These are phyloP conservation scores for Synaphobranchus kaupii DNA, from an alignment of 2,797 vertebrate genomes.

Conservation along the genomic window DNA sequence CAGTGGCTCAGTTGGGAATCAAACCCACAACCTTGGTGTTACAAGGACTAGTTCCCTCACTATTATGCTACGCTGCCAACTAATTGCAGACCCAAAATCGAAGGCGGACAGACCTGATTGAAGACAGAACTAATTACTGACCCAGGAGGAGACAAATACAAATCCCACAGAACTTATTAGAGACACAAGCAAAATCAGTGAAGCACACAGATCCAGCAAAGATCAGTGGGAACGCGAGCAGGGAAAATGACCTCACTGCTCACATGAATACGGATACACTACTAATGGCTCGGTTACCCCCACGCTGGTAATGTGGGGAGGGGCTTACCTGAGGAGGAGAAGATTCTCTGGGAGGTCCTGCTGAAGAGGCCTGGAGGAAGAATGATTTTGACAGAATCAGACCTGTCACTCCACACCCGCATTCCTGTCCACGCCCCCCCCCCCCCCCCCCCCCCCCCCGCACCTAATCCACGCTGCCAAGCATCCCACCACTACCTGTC, in stretches of 20 bases:
- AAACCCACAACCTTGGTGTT: too few relatives aligned
- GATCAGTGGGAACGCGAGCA: neutral
- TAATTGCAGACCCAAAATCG: neutral
- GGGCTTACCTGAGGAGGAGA: constrained; percentile 72
- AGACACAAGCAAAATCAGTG: neutral
- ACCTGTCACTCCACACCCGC: constrained; percentile 41
- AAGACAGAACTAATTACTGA: neutral
- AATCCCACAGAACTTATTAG: neutral
- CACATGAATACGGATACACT: too few relatives aligned
- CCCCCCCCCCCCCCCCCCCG: constrained; percentile 17
- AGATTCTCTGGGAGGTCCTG: constrained; percentile 54
- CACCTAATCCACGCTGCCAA: neutral
- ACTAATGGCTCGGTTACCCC: too few relatives aligned
- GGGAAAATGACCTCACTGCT: neutral
- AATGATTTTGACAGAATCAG: constrained; percentile 50
- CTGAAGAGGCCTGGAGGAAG: constrained; percentile 58
- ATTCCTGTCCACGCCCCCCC: constrained; percentile 45
- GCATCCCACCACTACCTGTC: too few relatives aligned
- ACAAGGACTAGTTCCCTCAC: too few relatives aligned
- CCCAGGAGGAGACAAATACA: neutral
- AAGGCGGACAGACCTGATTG: too few relatives aligned
- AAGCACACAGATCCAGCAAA: neutral
- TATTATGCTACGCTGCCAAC: neutral
- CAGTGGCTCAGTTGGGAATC: too few relatives aligned
- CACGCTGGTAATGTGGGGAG: too few relatives aligned